Base-by-base conservation (phyloP, 2,888 invertebrate species). In the Amphimallon solstitiale region DNA sequence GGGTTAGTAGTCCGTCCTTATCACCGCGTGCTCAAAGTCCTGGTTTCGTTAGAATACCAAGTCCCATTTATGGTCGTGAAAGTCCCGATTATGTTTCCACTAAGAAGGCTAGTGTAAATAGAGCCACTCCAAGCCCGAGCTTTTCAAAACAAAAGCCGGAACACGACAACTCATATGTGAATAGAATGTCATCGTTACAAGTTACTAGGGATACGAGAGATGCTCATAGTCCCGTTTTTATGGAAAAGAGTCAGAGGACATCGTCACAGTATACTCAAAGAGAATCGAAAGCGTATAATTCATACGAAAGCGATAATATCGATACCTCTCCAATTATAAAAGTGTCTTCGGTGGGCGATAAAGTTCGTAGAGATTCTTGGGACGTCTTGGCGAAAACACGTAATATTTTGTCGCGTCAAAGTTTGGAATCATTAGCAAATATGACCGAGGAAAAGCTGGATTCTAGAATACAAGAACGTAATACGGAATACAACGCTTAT, bases 371-470 rank as follows among this genome's bases (percentile, higher is more conserved):
- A 56, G 93, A 93, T 75, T 92, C 92, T 19, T 93, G 93, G 93
- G 93, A 94, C 76, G 89, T 90, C 4, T 88, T 93, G 63, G 90
- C 92, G 63, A 93, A 92, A 81, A 93, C 93, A 0, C 88, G 91
- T 76, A 90, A 92, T 69, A 86, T 92, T 80, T 84, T 92, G 49
- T 90, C 90, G 0, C 86, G 88, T 73, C 86, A 87, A 72, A 91
- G 91, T 73, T 83, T 92, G 63, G 91, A 92, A 76, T 89, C 91
- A 0, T 80, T 89, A 63, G 90, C 89, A 12, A 90, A 90, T 78
- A 81, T 90, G 73, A 88, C 90, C 0, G 89, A 90, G 71, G 84
- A 83, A 40, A 86, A 88, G 71, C 78, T 88, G 35, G 84, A 86
- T 67, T 83, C 84, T 0, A 65, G 62, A 38, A 60, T 63, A 40